Percentiles rank a stretch among this genome's conserved stretches.
phyloP scores from a whole-genome alignment of 2,888 invertebrate species.

The Plemyria rubiginata region DNA sequence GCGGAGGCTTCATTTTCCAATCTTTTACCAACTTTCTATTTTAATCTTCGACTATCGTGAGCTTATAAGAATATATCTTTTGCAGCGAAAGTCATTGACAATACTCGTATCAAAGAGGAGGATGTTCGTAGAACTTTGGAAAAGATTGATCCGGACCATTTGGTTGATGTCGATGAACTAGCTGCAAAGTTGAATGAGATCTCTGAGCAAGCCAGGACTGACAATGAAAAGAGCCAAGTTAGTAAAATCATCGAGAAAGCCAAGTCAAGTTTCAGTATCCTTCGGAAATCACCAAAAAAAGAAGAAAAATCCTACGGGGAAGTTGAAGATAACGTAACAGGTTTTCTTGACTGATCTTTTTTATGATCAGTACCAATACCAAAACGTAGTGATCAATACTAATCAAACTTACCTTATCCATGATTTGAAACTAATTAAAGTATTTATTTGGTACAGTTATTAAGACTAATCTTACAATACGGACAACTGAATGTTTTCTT shows the following conservation, averaged over 20 bases:
- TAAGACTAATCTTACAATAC: neutral
- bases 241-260: slow-evolving; percentile 30
- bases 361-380: too few species aligned
- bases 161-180: slow-evolving; percentile 49
- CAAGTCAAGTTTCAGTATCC: slow-evolving; percentile 38
- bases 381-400: slow-evolving; percentile 1
- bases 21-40: slow-evolving; percentile 2
- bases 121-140: slow-evolving; percentile 49
- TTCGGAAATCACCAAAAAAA: slow-evolving; percentile 20
- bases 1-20: neutral
- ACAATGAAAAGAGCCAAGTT: slow-evolving; percentile 22
- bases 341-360: slow-evolving; percentile 40
- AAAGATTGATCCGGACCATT: slow-evolving; percentile 46
- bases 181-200: slow-evolving; percentile 46
- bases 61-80: slow-evolving; percentile 9
- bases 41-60: slow-evolving; percentile 3
- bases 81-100: slow-evolving; percentile 47
- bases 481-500: neutral
- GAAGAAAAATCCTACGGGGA: slow-evolving; percentile 29
- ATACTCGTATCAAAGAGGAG: slow-evolving; percentile 46
- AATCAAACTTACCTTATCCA: slow-evolving; percentile 6
- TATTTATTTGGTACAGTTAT: slow-evolving; percentile 10
- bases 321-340: slow-evolving; percentile 36
- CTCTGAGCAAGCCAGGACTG: slow-evolving; percentile 36
- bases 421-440: slow-evolving; percentile 17